phyloP scores from a whole-genome alignment of 2,113 vertebrate genomes.

The Heliornis fulica region DNA sequence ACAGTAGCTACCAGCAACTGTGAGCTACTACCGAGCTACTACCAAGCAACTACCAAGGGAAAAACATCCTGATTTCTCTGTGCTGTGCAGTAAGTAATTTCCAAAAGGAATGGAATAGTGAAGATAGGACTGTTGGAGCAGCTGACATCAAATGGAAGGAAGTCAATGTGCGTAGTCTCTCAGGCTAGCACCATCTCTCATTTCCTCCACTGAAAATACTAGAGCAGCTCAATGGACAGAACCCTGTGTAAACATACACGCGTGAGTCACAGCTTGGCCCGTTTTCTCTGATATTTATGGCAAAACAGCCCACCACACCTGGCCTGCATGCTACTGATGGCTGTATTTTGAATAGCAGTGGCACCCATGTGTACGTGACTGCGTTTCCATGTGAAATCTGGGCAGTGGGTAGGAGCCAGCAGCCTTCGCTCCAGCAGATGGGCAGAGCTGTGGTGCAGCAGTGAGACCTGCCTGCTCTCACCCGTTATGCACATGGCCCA shows the following conservation, averaged over 20 bases:
- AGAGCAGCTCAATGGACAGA: background rate
- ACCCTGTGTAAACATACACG: fast-evolving
- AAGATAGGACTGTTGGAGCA: background rate
- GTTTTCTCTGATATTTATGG: slow-evolving; percentile 31
- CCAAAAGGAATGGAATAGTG: background rate
- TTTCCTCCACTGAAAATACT: background rate
- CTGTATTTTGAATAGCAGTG: background rate
- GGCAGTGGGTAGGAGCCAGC: background rate
- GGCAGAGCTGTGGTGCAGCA: fast-evolving
- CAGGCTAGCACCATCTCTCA: background rate
- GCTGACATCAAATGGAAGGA: background rate
- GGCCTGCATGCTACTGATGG: background rate
- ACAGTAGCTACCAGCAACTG: background rate
- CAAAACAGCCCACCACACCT: slow-evolving; percentile 5
- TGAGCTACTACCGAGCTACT: no score
- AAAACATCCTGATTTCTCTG: background rate
- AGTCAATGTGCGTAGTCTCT: background rate
- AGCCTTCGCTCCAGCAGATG: fast-evolving
- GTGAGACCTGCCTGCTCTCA: fast-evolving
- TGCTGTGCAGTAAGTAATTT: background rate
- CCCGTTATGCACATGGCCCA: fast-evolving
- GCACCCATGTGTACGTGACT: fast-evolving
- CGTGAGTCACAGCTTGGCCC: background rate
- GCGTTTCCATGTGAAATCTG: background rate
- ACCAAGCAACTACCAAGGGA: background rate